These are phyloP conservation scores for Sicus ferrugineus DNA, from an alignment of 2,888 invertebrate genomes.

Conservation along the genomic window DNA sequence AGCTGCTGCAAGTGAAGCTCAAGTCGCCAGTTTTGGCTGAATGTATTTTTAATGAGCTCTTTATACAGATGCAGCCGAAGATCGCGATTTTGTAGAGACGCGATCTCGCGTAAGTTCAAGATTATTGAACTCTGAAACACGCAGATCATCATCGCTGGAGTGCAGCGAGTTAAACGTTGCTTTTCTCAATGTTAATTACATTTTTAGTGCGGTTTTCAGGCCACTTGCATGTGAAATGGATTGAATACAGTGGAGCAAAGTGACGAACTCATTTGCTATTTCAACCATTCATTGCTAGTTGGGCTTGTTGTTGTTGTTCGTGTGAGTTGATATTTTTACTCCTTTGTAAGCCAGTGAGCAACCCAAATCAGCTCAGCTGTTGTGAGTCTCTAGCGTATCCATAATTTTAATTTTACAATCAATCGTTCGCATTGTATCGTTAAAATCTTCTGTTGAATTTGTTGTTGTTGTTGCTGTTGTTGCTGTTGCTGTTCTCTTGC, in stretches of 20 bases:
- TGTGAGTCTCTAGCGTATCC: too few species aligned
- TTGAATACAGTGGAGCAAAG: background rate
- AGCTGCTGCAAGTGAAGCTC: too few species aligned
- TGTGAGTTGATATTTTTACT: too few species aligned
- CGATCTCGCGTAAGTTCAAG: background rate
- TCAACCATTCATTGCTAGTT: background rate
- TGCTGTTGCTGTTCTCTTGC: background rate
- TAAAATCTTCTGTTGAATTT: background rate
- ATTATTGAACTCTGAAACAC: background rate
- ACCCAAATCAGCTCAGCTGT: too few species aligned
- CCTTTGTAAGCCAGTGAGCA: too few species aligned
- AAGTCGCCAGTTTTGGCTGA: background rate
- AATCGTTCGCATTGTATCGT: background rate
- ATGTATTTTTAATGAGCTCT: slow-evolving; percentile 1
- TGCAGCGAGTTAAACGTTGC: background rate
- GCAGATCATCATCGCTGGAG: background rate
- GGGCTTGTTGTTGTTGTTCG: too few species aligned
- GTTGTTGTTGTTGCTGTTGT: background rate
- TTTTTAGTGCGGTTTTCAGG: background rate
- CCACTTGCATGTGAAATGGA: background rate
- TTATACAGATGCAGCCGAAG: background rate
- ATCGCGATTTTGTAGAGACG: background rate
- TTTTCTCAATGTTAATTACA: background rate
- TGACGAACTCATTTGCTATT: background rate
- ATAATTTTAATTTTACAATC: too few species aligned